Evolutionary conservation across 2,888 invertebrate genomes (phyloP), one percentile per base, ranked within the genome.

Genomic region (Mesorhabditis spiculigera): DNA sequence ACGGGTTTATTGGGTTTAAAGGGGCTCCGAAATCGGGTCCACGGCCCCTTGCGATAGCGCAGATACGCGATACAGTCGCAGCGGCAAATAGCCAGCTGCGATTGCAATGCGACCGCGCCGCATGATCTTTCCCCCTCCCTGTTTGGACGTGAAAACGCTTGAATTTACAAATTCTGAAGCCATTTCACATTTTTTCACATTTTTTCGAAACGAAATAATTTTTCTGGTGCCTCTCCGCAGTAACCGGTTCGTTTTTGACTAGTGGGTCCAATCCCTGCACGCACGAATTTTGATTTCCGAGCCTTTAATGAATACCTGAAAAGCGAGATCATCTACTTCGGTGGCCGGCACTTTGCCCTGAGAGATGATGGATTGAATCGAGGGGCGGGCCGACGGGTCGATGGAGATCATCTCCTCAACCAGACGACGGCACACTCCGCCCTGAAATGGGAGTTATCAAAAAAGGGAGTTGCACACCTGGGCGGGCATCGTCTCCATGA

Each of bases 261-360:
- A n/a, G n/a, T n/a, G n/a, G n/a, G n/a, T n/a, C n/a, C n/a, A n/a
- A n/a, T n/a, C n/a, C n/a, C n/a, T n/a, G n/a, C n/a, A n/a, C n/a
- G n/a, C n/a, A n/a, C n/a, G n/a, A n/a, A n/a, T n/a, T n/a, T n/a
- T n/a, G n/a, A n/a, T n/a, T n/a, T n/a, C n/a, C n/a, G n/a, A n/a
- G n/a, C n/a, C n/a, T n/a, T n/a, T n/a, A n/a, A 28, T 28, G 28
- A 28, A 41, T 50, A 79, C 79, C 73, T 78, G 75, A 67, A 80
- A 75, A 28, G 69, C 62, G 5, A 73, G 71, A 42, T 81, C 81
- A 65, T 81, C 82, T 44, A 72, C 73, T 5, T 75, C 75, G 28
- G 75, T 75, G 68, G 77, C 69, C 4, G 82, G 82, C 5, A 82
- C 68, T 5, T 74, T 68, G 4, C 80, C 82, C 58, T 76, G 77